phyloP scores from a whole-genome alignment of 2,888 invertebrate genomes.

The Drosophila helvetica region DNA sequence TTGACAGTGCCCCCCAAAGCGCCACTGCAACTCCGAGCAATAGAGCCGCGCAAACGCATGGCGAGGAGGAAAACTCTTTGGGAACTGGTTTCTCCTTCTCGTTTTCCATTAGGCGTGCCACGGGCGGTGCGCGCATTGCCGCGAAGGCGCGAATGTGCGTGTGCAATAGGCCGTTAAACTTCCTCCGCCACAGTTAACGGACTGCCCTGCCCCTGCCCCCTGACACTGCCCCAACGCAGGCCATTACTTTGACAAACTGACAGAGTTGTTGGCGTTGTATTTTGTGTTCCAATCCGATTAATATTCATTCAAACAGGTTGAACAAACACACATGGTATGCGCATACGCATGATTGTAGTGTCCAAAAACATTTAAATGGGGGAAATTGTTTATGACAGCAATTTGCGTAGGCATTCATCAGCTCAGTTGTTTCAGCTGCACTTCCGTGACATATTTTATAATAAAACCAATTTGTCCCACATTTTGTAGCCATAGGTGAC shows the following conservation, averaged over 20 bases:
- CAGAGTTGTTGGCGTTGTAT: slow-evolving; percentile 40
- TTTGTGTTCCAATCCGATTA: slow-evolving; percentile 30
- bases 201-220: too few relatives aligned
- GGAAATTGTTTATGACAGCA: slow-evolving; percentile 23
- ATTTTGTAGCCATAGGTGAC: slow-evolving; percentile 1
- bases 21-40: neutral
- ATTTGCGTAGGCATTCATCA: slow-evolving; percentile 44
- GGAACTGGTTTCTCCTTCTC: slow-evolving; percentile 60
- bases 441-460: slow-evolving; percentile 30
- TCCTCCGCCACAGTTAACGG: slow-evolving; percentile 17
- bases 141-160: slow-evolving; percentile 72
- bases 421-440: slow-evolving; percentile 16
- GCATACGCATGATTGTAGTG: slow-evolving; percentile 25
- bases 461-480: slow-evolving; percentile 32
- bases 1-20: slow-evolving; percentile 64
- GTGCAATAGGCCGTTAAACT: slow-evolving; percentile 52
- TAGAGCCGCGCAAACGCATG: slow-evolving; percentile 23
- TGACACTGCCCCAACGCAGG: slow-evolving; percentile 8
- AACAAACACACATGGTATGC: slow-evolving; percentile 1
- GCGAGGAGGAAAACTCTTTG: slow-evolving; percentile 68
- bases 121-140: slow-evolving; percentile 10
- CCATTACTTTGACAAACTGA: slow-evolving; percentile 55
- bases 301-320: slow-evolving; percentile 45
- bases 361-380: slow-evolving; percentile 1
- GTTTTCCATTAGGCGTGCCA: slow-evolving; percentile 48